A percentile compares a stretch with the other conserved stretches of the same genome.
These are phyloP conservation scores for Pissodes strobi DNA, from an alignment of 1,140 invertebrate genomes.

Conservation along the genomic window DNA sequence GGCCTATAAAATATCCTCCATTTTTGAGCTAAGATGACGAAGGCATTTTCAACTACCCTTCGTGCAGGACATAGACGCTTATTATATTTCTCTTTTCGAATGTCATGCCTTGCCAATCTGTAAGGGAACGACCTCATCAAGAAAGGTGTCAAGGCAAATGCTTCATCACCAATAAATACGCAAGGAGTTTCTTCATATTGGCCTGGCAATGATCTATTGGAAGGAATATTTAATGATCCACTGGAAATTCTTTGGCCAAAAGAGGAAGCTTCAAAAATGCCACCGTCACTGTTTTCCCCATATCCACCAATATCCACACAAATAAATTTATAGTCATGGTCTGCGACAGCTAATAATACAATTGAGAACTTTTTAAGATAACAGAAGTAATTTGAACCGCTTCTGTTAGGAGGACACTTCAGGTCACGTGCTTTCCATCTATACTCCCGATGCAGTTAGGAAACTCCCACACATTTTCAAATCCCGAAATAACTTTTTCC, in stretches of 20 bases:
- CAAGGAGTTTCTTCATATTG: constrained; percentile 41
- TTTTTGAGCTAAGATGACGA: constrained; percentile 55
- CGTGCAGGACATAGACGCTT: constrained; percentile 51
- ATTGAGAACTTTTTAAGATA: constrained; percentile 56
- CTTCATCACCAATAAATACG: constrained; percentile 54
- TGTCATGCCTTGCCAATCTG: constrained; percentile 24
- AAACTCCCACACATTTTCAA: constrained; percentile 51
- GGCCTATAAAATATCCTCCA: constrained; percentile 51
- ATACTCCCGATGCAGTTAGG: constrained; percentile 53
- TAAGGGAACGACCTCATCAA: constrained; percentile 48
- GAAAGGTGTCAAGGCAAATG: constrained; percentile 51
- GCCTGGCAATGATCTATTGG: constrained; percentile 30
- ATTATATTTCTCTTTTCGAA: constrained; percentile 40
- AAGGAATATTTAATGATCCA: constrained; percentile 39
- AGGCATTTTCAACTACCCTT: constrained; percentile 56
- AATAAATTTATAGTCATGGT: constrained; percentile 55
- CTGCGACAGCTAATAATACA: constrained; percentile 55
- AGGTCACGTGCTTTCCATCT: constrained; percentile 58
- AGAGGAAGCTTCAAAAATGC: constrained; percentile 45
- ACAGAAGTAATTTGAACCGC: constrained; percentile 55
- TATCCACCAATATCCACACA: constrained; percentile 54
- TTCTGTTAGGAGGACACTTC: constrained; percentile 48
- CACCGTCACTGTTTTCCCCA: constrained; percentile 53
- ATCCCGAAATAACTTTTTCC: constrained; percentile 32
- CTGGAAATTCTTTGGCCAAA: constrained; percentile 44